phyloP scores from a whole-genome alignment of 1,140 invertebrate genomes.

The Saccostrea glomerata region DNA sequence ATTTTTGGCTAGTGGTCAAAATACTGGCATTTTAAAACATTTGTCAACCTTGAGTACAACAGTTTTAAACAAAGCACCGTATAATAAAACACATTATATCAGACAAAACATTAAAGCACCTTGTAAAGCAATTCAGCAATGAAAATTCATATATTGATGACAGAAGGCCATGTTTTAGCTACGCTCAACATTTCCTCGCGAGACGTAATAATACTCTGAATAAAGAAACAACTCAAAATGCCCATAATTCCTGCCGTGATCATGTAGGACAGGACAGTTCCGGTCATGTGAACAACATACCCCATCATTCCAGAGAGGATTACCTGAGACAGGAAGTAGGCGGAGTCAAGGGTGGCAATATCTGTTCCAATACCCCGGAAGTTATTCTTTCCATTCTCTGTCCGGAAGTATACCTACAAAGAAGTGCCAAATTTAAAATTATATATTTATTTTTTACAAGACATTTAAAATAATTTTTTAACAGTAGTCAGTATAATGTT shows the following conservation, averaged over 20 bases:
- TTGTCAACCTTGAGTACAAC: no score
- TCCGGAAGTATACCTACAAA: not conserved
- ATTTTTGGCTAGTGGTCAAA: no score
- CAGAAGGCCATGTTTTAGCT: not conserved
- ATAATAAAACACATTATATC: not conserved
- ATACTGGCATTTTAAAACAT: no score
- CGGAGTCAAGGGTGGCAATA: constrained; percentile 79
- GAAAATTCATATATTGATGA: not conserved
- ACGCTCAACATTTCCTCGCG: not conserved
- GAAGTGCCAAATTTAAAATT: not conserved
- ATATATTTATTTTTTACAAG: no score
- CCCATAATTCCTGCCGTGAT: constrained; percentile 75
- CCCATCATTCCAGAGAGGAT: constrained; percentile 79
- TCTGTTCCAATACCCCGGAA: constrained; percentile 78
- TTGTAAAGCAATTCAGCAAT: not conserved
- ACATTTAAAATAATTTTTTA: no score
- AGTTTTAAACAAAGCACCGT: not conserved
- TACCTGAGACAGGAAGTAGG: constrained; percentile 81
- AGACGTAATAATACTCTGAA: constrained; percentile 64
- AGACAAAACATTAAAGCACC: no score
- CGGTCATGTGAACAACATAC: constrained; percentile 79
- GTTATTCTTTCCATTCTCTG: not conserved
- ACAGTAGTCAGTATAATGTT: no score
- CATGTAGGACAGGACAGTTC: constrained; percentile 79
- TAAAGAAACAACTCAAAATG: constrained; percentile 71